A percentile compares a stretch with the other conserved stretches of the same genome.
These are phyloP conservation scores for Ceramica pisi DNA, from an alignment of 2,888 invertebrate species.

Conservation along the genomic window DNA sequence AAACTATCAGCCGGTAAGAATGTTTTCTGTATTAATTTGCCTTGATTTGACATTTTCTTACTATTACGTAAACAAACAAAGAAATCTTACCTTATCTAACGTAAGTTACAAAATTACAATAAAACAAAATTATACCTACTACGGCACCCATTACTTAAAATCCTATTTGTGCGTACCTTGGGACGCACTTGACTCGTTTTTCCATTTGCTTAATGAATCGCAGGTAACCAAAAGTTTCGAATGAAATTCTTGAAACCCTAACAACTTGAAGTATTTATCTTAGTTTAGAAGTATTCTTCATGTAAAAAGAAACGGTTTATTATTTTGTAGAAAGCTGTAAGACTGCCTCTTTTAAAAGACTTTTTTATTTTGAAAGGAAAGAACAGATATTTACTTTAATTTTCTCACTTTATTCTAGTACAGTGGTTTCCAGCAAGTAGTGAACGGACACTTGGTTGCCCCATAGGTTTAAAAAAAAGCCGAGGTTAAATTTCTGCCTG, in stretches of 20 bases:
- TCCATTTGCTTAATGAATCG: constrained; percentile 57
- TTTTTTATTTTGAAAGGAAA: not conserved
- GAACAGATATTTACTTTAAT: not conserved
- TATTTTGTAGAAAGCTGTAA: not conserved
- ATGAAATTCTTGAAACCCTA: constrained; percentile 37
- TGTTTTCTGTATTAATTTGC: too few relatives aligned
- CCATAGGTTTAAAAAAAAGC: too few relatives aligned
- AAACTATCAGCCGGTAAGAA: too few relatives aligned
- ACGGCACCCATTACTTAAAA: not conserved
- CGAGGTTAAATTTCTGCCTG: too few relatives aligned
- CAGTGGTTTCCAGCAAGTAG: too few relatives aligned
- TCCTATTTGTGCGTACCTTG: not conserved
- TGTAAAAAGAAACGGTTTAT: constrained; percentile 26
- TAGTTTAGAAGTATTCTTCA: constrained; percentile 19
- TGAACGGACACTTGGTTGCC: too few relatives aligned
- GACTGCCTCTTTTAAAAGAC: not conserved
- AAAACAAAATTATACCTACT: not conserved
- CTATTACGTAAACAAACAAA: too few relatives aligned
- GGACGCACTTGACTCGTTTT: constrained; percentile 13
- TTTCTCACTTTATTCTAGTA: not conserved
- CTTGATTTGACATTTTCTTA: too few relatives aligned
- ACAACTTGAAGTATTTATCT: constrained; percentile 40
- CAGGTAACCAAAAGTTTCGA: constrained; percentile 47
- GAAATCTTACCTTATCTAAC: too few relatives aligned
- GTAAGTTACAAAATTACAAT: too few relatives aligned